Evolutionary conservation across 2,888 invertebrate genomes (phyloP), one percentile per base, ranked within the genome.

Genomic region (Pyralis farinalis): DNA sequence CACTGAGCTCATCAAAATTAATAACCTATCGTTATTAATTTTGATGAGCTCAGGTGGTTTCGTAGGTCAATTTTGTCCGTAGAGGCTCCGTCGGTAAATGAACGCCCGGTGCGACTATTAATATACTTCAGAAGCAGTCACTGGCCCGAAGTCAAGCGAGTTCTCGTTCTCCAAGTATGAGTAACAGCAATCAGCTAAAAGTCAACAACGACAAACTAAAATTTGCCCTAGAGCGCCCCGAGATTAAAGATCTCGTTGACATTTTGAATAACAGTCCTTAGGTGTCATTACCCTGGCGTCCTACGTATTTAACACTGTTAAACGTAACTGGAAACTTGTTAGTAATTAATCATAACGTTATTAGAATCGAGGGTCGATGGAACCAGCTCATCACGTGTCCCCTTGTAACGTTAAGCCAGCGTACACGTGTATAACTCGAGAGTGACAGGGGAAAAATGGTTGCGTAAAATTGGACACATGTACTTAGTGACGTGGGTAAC

Each of bases 301-400:
- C 25, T 25, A 25, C 25, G 7, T 7, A 7, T n/a, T 25, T 16
- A 16, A 16, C 16, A 16, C 16, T 16, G 16, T 16, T 3, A 4
- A 16, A 16, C 16, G 16, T 16, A 16, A 16, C 7, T 25, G 7
- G 8, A 25, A 25, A 25, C 25, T 25, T 25, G 25, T n/a, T 25
- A 4, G 25, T 25, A 25, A 25, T 25, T 25, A 4, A 25, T 4
- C 25, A 25, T 25, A 25, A 25, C 25, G 25, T 1, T 31, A 31
- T 12, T 32, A 11, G 11, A 9, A 3, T 25, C 1, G 10, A 4
- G 34, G 12, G 34, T 43, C 38, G 38, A 29, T 43, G 31, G 34
- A 25, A 28, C 34, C 37, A 34, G 21, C 12, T 33, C 11, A n/a
- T 22, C 16, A 27, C 39, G 38, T 35, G 32, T 34, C 25, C 8